phyloP scores from a whole-genome alignment of 2,888 invertebrate species.

The Podabrus alpinus region DNA sequence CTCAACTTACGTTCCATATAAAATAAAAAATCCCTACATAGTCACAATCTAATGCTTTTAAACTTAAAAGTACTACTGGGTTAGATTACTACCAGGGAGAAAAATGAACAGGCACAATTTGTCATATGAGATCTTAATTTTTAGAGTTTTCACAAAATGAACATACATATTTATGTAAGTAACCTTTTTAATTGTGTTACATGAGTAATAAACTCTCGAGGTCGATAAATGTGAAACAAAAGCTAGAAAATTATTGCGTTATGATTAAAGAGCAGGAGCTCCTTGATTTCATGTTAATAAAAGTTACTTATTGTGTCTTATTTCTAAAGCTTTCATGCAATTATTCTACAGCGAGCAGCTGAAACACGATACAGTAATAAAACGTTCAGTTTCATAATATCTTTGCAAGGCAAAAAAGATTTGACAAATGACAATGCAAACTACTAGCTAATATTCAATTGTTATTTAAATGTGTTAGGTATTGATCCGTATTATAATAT shows the following conservation, averaged over 20 bases:
- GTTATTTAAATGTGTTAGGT: neutral
- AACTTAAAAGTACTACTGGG: neutral
- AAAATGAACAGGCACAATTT: neutral
- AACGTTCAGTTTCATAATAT: neutral
- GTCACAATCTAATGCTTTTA: neutral
- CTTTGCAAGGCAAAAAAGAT: neutral
- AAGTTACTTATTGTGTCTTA: constrained; percentile 1
- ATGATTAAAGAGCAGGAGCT: neutral
- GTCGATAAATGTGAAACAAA: neutral
- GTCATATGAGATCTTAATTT: too few relatives aligned
- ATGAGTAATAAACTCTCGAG: neutral
- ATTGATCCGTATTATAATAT: neutral
- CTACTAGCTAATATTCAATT: neutral
- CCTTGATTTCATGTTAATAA: neutral
- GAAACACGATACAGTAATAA: neutral
- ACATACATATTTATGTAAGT: neutral
- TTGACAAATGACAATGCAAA: neutral
- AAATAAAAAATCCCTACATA: neutral
- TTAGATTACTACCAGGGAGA: neutral
- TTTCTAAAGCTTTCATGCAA: neutral
- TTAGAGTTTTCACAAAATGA: neutral
- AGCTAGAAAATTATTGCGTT: neutral
- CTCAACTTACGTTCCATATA: too few relatives aligned
- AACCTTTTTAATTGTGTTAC: neutral
- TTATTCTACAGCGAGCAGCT: neutral